Conservation (phyloP, 2,113 vertebrate genomes). For the Trogon melanurus region DNA sequence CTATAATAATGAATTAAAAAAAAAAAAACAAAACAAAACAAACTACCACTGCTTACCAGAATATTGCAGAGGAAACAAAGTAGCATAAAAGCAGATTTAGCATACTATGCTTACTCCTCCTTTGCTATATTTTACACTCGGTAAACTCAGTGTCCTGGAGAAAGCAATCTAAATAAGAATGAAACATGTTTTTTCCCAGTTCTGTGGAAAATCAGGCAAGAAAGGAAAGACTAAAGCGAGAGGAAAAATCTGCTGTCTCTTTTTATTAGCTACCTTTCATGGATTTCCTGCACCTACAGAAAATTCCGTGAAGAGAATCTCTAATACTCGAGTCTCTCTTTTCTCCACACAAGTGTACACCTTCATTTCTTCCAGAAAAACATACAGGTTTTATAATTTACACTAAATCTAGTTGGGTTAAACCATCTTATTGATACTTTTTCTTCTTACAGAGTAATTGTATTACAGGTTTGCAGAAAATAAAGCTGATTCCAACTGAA, state of each 20-base stretch:
- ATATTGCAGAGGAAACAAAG: background rate
- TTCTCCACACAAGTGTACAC: background rate
- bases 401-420: background rate
- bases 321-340: background rate
- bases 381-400: background rate
- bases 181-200: background rate
- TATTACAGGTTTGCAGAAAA: background rate
- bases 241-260: rapidly evolving
- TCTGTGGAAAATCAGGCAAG: background rate
- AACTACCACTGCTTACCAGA: background rate
- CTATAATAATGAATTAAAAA: background rate
- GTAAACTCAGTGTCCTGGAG: background rate
- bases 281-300: background rate
- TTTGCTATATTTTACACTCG: background rate
- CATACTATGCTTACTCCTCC: background rate
- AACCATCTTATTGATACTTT: background rate
- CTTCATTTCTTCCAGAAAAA: background rate
- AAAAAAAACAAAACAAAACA: too few species aligned
- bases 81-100: background rate
- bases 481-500: background rate
- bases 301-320: background rate
- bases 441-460: background rate
- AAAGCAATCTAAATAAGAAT: background rate
- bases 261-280: background rate
- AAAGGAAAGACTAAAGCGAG: background rate